A percentile compares a stretch with the other conserved stretches of the same genome.
Conservation (phyloP, 2,113 vertebrate genomes). For the Amphilophus citrinellus region DNA sequence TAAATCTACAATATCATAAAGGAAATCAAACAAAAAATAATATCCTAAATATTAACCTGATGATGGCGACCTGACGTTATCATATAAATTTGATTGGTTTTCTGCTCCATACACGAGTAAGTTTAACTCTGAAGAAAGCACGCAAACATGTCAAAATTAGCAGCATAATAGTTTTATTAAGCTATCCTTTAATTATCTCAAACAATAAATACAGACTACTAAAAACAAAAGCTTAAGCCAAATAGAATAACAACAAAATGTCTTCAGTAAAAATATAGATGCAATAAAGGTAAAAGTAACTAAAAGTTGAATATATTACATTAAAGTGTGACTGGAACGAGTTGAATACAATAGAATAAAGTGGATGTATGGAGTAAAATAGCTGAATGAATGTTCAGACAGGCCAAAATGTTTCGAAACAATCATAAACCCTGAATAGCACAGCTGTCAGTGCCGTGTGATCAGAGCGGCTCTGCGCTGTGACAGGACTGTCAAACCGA, state of each 20-base stretch:
- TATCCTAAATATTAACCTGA: not conserved
- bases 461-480: not conserved
- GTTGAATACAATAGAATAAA: no score
- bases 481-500: conserved; percentile 2
- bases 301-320: fast-evolving
- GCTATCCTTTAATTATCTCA: not conserved
- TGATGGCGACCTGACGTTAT: not conserved
- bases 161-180: not conserved
- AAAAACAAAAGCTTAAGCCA: not conserved
- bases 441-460: not conserved
- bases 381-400: not conserved
- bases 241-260: not conserved
- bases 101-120: no score
- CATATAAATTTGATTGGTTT: no score
- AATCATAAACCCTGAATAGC: not conserved
- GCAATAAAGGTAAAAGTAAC: not conserved
- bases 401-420: not conserved
- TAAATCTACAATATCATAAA: not conserved
- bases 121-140: no score
- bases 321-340: fast-evolving
- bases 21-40: not conserved
- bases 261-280: not conserved
- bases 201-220: not conserved
- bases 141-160: not conserved
- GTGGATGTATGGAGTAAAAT: not conserved